phyloP scores from a whole-genome alignment of 2,113 vertebrate genomes.

The Ophthalmolycus amberensis region DNA sequence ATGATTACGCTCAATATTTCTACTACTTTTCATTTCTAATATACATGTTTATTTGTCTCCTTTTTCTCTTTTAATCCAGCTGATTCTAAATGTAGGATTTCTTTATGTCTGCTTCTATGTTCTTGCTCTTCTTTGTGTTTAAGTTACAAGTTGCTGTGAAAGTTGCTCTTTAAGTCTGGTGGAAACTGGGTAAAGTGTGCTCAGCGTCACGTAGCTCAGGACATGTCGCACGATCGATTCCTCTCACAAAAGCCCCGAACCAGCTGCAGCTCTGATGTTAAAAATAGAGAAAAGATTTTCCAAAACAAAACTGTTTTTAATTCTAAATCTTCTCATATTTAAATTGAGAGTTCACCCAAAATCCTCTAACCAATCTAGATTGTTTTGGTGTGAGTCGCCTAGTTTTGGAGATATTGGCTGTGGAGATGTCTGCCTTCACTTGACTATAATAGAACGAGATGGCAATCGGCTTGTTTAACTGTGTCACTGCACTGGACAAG shows the following conservation, averaged over 20 bases:
- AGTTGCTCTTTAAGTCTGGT: background rate
- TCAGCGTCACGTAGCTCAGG: background rate
- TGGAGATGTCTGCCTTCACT: too few relatives aligned
- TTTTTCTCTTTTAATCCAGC: background rate
- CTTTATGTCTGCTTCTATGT: conserved; percentile 20
- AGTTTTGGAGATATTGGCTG: too few relatives aligned
- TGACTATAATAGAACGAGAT: too few relatives aligned
- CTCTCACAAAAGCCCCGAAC: background rate
- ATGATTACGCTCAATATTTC: conserved; percentile 28
- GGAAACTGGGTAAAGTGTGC: background rate
- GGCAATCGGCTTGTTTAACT: too few relatives aligned
- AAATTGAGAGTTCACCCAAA: background rate
- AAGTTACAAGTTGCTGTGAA: background rate
- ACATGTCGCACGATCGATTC: background rate
- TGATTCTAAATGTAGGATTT: background rate
- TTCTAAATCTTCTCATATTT: background rate
- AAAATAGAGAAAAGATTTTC: background rate
- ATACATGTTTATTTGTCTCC: background rate
- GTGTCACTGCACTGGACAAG: too few relatives aligned
- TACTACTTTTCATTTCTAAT: conserved; percentile 33
- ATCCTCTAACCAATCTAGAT: background rate
- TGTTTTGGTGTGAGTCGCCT: too few relatives aligned
- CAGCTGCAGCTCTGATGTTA: background rate
- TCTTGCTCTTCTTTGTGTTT: background rate
- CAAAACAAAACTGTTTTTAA: background rate